Evolutionary conservation across 2,113 vertebrate genomes (phyloP).

Genomic region (Gasterosteus aculeatus): DNA sequence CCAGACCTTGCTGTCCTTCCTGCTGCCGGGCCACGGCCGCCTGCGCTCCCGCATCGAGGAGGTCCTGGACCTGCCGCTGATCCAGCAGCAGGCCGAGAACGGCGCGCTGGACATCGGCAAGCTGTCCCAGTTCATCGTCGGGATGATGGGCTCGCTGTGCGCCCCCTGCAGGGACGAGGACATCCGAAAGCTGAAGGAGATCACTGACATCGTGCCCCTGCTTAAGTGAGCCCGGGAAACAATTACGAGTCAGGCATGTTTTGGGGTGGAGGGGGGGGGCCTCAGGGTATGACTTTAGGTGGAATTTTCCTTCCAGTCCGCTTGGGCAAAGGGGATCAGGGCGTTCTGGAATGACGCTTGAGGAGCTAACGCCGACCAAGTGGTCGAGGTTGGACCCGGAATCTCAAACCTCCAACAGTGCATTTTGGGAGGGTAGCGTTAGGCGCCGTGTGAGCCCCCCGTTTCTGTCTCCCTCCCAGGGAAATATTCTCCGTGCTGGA

Average conservation of each 20-base stretch:
- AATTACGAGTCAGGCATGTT: background rate
- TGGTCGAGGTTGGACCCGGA: background rate
- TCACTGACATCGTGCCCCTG: constrained; percentile 88
- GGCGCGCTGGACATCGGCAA: constrained; percentile 89
- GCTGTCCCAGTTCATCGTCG: constrained; percentile 90
- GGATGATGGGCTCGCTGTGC: constrained; percentile 94
- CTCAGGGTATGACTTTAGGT: constrained; percentile 28
- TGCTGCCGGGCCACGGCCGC: constrained; percentile 89
- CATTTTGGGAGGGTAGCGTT: background rate
- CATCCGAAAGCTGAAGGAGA: constrained; percentile 88
- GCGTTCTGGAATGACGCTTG: background rate
- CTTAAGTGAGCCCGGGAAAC: constrained; percentile 84
- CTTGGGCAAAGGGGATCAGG: too few species aligned
- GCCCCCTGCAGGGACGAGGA: constrained; percentile 93
- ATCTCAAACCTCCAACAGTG: background rate
- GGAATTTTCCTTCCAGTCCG: constrained; percentile 4
- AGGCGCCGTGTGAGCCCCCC: background rate
- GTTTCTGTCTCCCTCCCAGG: constrained; percentile 66
- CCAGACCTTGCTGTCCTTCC: constrained; percentile 90
- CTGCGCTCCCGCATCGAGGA: constrained; percentile 90
- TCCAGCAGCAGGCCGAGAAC: constrained; percentile 97
- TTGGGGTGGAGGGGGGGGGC: background rate
- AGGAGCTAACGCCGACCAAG: background rate
- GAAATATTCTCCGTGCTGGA: constrained; percentile 93
- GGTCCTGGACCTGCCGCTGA: constrained; percentile 90